Evolutionary conservation across 2,797 vertebrate species (phyloP).

Genomic region (Phoebastria nigripes): DNA sequence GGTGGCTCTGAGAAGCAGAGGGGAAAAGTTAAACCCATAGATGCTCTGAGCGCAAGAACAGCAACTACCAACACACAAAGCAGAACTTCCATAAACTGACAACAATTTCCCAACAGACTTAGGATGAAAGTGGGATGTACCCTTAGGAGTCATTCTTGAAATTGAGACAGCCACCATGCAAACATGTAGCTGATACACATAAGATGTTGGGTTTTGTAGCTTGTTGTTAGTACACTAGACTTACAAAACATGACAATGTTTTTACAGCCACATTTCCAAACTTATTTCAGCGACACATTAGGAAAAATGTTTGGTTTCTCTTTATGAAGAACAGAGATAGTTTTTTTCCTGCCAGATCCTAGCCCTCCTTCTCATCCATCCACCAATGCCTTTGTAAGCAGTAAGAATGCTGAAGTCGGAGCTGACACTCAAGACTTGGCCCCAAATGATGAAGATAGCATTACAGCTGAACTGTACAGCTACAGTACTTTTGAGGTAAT

Average conservation of each 20-base stretch:
- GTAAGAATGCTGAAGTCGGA: not conserved
- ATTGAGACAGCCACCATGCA: not conserved
- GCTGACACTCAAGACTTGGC: not conserved
- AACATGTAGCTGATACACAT: not conserved
- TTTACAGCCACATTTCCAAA: not conserved
- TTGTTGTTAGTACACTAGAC: not conserved
- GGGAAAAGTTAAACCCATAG: not conserved
- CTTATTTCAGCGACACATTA: not conserved
- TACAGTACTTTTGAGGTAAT: not conserved
- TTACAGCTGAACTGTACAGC: not conserved
- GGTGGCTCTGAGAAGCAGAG: not conserved
- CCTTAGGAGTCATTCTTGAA: not conserved
- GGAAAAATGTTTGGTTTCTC: not conserved
- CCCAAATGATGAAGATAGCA: rapidly evolving
- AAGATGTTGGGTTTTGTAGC: not conserved
- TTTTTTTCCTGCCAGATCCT: not conserved
- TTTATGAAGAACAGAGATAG: not conserved
- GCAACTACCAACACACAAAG: not conserved
- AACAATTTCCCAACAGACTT: not conserved
- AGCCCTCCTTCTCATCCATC: not conserved
- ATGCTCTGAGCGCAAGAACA: not conserved
- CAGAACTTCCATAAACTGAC: not conserved
- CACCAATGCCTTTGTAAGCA: not conserved
- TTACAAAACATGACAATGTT: not conserved
- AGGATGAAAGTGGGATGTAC: not conserved